These are phyloP conservation scores for Flexamia atlantica DNA, from an alignment of 2,888 invertebrate species.

Conservation along the genomic window DNA sequence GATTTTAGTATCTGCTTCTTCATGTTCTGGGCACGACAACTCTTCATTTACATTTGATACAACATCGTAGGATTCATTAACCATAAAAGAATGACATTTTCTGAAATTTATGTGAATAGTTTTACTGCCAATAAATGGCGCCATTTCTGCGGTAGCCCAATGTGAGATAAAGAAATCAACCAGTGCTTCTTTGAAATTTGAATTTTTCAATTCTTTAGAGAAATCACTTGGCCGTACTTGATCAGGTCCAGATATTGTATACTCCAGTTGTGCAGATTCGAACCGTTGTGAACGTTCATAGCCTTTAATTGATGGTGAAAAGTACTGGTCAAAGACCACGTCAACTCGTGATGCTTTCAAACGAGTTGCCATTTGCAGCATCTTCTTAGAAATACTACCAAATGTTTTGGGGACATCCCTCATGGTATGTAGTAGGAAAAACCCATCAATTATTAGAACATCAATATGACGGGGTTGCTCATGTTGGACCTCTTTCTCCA, in stretches of 20 bases:
- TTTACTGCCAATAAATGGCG: constrained; percentile 68
- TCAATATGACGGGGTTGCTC: constrained; percentile 67
- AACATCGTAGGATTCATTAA: constrained; percentile 8
- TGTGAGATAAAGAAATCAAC: constrained; percentile 70
- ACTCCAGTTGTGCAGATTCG: constrained; percentile 68
- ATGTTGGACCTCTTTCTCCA: constrained; percentile 47
- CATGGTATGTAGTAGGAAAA: constrained; percentile 71
- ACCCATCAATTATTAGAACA: constrained; percentile 72
- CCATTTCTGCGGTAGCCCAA: constrained; percentile 71
- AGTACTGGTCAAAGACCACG: constrained; percentile 70
- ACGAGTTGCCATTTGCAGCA: constrained; percentile 68
- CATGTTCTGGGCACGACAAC: constrained; percentile 66
- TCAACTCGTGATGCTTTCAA: constrained; percentile 65
- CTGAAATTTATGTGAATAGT: constrained; percentile 8
- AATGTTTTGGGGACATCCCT: constrained; percentile 71
- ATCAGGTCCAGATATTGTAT: constrained; percentile 65
- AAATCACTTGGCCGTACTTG: constrained; percentile 68
- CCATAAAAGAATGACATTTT: constrained; percentile 22
- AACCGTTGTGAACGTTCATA: constrained; percentile 69
- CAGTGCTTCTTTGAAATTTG: constrained; percentile 70
- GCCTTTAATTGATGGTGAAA: constrained; percentile 72
- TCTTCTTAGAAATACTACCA: constrained; percentile 70
- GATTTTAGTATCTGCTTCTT: constrained; percentile 70
- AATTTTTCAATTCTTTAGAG: constrained; percentile 69
- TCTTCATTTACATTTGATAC: neutral